Evolutionary conservation across 2,888 invertebrate genomes (phyloP), one percentile per base, ranked within the genome.

Genomic region (Drosophila formosana): DNA sequence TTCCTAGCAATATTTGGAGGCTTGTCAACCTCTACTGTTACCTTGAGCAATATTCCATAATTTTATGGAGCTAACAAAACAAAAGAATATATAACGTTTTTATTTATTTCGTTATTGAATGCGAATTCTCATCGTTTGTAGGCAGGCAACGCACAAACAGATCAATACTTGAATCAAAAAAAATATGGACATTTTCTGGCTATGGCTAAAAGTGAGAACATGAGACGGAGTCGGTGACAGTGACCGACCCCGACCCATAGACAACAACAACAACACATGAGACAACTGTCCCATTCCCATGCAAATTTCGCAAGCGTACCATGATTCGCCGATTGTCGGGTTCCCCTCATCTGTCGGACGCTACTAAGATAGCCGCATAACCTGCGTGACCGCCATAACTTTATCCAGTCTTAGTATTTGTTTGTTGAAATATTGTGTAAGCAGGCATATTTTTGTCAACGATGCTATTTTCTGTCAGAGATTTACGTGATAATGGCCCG

Each of bases 361-460:
- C 18, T 26, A 11, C 26, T 9, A n/a, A 61, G 34, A 47, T 51
- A 56, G 57, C 47, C 41, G 23, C 63, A 41, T 52, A 50, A 39
- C 57, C 66, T 56, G 49, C 69, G 56, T 66, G 66, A 66, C 66
- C 57, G 56, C 66, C 73, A 70, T 74, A 76, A 75, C 80, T 62
- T 77, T 76, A 61, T 72, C 56, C 81, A 37, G 37, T 37, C n/a
- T 74, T 74, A 75, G 87, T 82, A 86, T 80, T 72, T 86, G 77
- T 88, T 80, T 82, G 77, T 88, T 82, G 83, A 88, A 86, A 88
- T 83, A 88, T 83, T 88, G 89, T 83, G 89, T 86, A 88, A 88
- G 89, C 89, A 83, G 83, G 87, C 83, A 86, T 89, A 85, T 88
- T 85, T 88, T 89, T 84, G 85, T 89, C 88, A 89, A 88, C 88